Evolutionary conservation across 2,797 vertebrate species (phyloP), one percentile per base, ranked within the genome.

Genomic region (Gephyroberyx darwinii): DNA sequence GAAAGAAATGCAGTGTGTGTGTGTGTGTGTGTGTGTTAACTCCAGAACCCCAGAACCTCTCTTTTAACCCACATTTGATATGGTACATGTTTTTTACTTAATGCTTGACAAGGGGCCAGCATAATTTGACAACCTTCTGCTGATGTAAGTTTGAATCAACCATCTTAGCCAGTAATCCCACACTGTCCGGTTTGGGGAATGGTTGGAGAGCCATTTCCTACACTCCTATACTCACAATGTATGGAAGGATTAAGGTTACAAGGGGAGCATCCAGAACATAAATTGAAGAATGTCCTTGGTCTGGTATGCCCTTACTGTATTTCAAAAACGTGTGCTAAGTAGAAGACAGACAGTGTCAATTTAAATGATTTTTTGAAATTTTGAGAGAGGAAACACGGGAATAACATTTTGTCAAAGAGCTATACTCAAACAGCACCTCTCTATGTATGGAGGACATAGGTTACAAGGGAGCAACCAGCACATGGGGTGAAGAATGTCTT

Each of bases 1-100:
- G 57, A 75, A 77, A 62, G 84, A 81, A 26, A 82, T 69, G 74
- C 41, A 45, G n/a, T 53, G 22, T 71, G 12, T 39, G 59, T 71
- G 54, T 56, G 47, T 63, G 77, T 75, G 67, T 41, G 66, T 30
- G 66, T 69, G 14, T 61, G 47, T 58, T 59, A 20, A 52, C 53
- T 65, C n/a, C 58, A 57, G 19, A 71, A 41, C 54, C 39, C 43
- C 60, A 52, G 62, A 80, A 60, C 47, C 53, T 74, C 22, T 35
- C 26, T 39, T 54, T 70, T 30, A 77, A 47, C 14, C 65, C 67
- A 58, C 63, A 70, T 78, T 78, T 76, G 51, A 52, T 65, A 70
- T 17, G 10, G 35, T 20, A 61, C 20, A 69, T 60, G 52, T 71
- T 69, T 82, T 63, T n/a, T 8, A 54, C 64, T 37, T 56, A 55